A percentile compares a stretch with the other conserved stretches of the same genome.
These are phyloP conservation scores for Drosophila bifasciata DNA, from an alignment of 1,140 invertebrate genomes.

Conservation along the genomic window DNA sequence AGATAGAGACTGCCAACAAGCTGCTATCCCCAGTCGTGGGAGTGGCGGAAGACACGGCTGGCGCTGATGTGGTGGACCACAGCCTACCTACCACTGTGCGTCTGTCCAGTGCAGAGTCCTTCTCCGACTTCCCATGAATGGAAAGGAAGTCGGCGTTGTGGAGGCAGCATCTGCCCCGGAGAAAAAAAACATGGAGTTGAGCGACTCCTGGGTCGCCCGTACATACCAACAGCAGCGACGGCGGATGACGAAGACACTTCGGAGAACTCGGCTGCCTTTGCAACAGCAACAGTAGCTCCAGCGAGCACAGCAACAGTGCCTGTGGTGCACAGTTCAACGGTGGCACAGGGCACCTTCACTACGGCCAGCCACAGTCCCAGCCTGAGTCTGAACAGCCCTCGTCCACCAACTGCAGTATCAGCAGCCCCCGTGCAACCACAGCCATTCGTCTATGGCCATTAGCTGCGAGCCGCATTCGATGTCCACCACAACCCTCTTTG, in stretches of 20 bases:
- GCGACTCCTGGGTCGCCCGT: constrained; percentile 19
- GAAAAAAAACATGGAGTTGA: constrained; percentile 62
- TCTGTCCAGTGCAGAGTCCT: constrained; percentile 38
- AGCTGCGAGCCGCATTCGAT: constrained; percentile 39
- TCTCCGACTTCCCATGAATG: constrained; percentile 78
- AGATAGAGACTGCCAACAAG: constrained; percentile 81
- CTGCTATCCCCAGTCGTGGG: constrained; percentile 70
- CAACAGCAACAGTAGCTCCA: constrained; percentile 78
- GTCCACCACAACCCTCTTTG: constrained; percentile 55
- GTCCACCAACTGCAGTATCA: constrained; percentile 4
- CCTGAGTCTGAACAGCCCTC: constrained; percentile 38
- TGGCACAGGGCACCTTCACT: constrained; percentile 25
- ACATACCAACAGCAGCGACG: constrained; percentile 17
- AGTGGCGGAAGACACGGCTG: constrained; percentile 34
- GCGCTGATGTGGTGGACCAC: constrained; percentile 74
- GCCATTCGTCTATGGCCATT: constrained; percentile 29
- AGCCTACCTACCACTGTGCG: constrained; percentile 62
- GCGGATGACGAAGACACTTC: constrained; percentile 72
- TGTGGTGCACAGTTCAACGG: constrained; percentile 77
- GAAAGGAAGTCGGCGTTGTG: constrained; percentile 26
- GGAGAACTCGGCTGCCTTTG: constrained; percentile 72
- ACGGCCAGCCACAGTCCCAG: constrained; percentile 55
- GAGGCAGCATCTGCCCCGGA: background rate
- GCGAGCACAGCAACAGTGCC: constrained; percentile 81
- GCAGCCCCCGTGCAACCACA: constrained; percentile 1